Evolutionary conservation across 2,797 vertebrate genomes (phyloP).

Genomic region (Pempheris klunzingeri): DNA sequence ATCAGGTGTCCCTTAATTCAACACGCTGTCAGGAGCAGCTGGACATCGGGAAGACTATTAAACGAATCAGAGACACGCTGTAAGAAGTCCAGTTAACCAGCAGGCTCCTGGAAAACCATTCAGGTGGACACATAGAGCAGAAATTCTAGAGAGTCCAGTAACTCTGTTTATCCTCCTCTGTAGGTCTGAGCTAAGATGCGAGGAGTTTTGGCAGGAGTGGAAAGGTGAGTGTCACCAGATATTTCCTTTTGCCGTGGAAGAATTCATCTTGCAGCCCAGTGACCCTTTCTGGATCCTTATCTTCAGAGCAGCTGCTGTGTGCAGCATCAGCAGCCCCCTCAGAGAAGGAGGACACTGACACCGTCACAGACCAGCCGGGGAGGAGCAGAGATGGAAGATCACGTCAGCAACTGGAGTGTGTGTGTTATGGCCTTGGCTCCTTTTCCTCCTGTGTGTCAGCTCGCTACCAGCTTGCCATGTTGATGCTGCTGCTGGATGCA

Average conservation of each 20-base stretch:
- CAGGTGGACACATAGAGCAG: not conserved
- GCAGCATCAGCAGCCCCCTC: constrained; percentile 28
- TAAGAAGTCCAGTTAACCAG: constrained; percentile 58
- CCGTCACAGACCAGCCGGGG: not conserved
- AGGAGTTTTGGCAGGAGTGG: constrained; percentile 87
- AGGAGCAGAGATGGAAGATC: constrained; percentile 1
- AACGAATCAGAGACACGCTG: constrained; percentile 77
- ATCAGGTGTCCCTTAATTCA: constrained; percentile 1
- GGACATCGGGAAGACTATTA: constrained; percentile 69
- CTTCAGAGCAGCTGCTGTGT: constrained; percentile 65
- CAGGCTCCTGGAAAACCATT: not conserved
- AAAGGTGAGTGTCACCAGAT: constrained; percentile 70
- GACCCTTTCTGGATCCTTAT: constrained; percentile 6
- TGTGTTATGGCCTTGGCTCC: constrained; percentile 92
- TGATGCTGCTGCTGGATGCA: constrained; percentile 90
- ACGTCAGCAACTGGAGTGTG: constrained; percentile 78
- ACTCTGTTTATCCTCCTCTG: constrained; percentile 5
- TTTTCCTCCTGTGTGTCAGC: constrained; percentile 89
- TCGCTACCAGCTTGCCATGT: constrained; percentile 90
- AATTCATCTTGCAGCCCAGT: not conserved
- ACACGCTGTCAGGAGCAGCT: constrained; percentile 44
- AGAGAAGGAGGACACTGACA: constrained; percentile 19
- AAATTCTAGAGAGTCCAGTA: not conserved
- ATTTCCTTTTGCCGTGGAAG: not conserved
- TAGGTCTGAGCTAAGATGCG: constrained; percentile 86